These are phyloP conservation scores for Gymnoscopelus braueri DNA, from an alignment of 2,797 vertebrate genomes.

Conservation along the genomic window DNA sequence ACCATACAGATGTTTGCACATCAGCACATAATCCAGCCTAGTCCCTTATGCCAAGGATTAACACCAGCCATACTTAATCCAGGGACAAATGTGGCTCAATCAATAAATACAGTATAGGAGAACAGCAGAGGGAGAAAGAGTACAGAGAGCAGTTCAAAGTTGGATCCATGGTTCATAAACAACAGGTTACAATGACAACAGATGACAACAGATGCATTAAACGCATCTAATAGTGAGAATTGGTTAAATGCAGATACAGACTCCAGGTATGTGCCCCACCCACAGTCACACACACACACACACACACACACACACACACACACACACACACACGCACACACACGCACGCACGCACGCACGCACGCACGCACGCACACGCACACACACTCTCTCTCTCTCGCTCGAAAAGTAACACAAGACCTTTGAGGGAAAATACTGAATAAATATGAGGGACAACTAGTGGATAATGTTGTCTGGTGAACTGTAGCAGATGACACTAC, in stretches of 20 bases:
- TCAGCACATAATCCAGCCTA: constrained; percentile 62
- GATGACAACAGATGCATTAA: constrained; percentile 62
- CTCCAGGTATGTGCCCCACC: too few species aligned
- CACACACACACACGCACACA: too few species aligned
- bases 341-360: too few species aligned
- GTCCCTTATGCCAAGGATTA: constrained; percentile 74
- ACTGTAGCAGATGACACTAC: too few species aligned
- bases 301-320: too few species aligned
- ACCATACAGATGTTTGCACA: constrained; percentile 67
- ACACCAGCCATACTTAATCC: constrained; percentile 55
- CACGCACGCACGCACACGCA: too few species aligned
- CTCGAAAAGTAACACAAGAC: constrained; percentile 22
- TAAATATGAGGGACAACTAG: too few species aligned
- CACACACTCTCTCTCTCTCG: too few species aligned
- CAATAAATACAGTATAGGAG: constrained; percentile 6
- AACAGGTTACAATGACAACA: constrained; percentile 67
- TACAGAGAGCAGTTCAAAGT: constrained; percentile 31
- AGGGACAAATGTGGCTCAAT: constrained; percentile 29
- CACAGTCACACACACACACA: too few species aligned
- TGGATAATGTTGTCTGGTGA: too few species aligned
- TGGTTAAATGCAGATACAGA: too few species aligned
- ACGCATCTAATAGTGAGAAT: background rate
- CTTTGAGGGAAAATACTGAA: too few species aligned
- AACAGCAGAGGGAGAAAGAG: constrained; percentile 18
- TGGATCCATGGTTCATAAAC: constrained; percentile 34